Percentiles rank a stretch among this genome's conserved stretches.
Evolutionary conservation across 2,113 vertebrate genomes (phyloP).

Genomic region (Laterallus jamaicensis): DNA sequence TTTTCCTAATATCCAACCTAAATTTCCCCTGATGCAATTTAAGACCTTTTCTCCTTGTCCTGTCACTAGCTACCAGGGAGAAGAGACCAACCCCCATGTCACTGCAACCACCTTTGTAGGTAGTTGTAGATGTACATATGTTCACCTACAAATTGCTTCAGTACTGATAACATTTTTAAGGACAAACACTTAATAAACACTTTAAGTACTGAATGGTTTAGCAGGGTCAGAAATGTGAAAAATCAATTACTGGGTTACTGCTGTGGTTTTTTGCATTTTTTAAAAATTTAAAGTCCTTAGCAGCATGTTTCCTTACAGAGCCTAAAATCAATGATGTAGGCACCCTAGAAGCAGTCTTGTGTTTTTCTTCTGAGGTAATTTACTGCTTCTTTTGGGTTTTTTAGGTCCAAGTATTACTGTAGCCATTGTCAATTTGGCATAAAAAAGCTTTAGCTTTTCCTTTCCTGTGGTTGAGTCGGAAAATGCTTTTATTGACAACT

Average conservation of each 20-base stretch:
- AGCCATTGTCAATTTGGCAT: neutral
- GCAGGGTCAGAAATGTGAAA: neutral
- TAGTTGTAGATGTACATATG: neutral
- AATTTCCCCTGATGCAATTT: too few relatives aligned
- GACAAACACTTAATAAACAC: neutral
- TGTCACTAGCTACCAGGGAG: too few relatives aligned
- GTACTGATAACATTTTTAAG: neutral
- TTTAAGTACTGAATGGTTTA: neutral
- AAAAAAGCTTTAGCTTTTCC: neutral
- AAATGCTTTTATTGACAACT: neutral
- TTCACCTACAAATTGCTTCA: neutral
- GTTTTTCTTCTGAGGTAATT: neutral
- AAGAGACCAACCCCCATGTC: too few relatives aligned
- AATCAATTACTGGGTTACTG: neutral
- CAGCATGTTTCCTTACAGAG: neutral
- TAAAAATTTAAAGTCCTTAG: neutral
- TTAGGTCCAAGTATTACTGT: neutral
- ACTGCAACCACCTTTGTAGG: too few relatives aligned
- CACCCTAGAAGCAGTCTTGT: neutral
- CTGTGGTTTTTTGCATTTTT: neutral
- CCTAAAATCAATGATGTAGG: neutral
- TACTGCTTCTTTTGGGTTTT: neutral
- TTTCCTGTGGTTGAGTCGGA: neutral
- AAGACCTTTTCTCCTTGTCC: too few relatives aligned
- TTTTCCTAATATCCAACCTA: too few relatives aligned